Conservation (phyloP, 2,113 vertebrate species). For the Zapus hudsonius region DNA sequence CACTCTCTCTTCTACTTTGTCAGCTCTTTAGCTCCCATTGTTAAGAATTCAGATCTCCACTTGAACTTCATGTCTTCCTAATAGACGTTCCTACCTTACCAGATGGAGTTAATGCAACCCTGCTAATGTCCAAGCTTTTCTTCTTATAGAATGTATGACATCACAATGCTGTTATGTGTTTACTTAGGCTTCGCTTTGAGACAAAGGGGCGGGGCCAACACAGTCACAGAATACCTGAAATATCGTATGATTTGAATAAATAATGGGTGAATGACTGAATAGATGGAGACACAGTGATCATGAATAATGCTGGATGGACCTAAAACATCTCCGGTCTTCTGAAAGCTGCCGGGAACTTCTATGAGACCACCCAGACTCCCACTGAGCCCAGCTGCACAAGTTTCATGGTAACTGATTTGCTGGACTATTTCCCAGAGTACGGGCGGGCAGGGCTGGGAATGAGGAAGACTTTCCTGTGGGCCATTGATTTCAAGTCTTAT, state of each 20-base stretch:
- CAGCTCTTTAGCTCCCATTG: too few relatives aligned
- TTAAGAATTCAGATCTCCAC: neutral
- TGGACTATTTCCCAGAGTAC: constrained; percentile 34
- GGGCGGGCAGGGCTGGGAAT: neutral
- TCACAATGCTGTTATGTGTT: neutral
- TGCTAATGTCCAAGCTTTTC: too few relatives aligned
- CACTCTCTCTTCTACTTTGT: neutral
- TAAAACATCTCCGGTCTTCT: neutral
- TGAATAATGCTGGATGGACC: neutral
- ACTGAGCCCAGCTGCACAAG: constrained; percentile 57
- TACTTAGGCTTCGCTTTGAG: neutral
- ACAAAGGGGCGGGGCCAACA: too few relatives aligned
- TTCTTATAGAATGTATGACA: too few relatives aligned
- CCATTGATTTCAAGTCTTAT: neutral
- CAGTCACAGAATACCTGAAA: neutral
- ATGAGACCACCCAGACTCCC: constrained; percentile 42
- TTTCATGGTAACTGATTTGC: neutral
- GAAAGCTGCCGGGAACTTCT: neutral
- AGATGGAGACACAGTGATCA: neutral
- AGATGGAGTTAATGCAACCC: neutral
- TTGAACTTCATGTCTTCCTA: neutral
- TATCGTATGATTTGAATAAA: neutral
- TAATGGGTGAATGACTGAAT: neutral
- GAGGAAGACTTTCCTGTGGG: neutral
- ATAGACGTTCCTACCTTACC: neutral